A percentile compares a stretch with the other conserved stretches of the same genome.
These are phyloP conservation scores for Drosophila quasianomalipes DNA, from an alignment of 2,888 invertebrate species.

Conservation along the genomic window DNA sequence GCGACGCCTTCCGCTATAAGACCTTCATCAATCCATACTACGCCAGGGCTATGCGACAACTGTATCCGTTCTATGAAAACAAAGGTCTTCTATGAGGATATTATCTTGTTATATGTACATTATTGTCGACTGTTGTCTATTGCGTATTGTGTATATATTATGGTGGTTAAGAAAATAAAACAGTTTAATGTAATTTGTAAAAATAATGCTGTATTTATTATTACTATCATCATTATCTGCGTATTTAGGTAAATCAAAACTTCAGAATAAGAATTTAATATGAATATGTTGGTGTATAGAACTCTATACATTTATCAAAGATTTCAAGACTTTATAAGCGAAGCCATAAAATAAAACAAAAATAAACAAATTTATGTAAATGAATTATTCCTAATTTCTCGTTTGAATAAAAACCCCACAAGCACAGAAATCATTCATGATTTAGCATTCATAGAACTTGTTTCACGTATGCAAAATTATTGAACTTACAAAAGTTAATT, in stretches of 20 bases:
- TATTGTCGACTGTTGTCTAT: not conserved
- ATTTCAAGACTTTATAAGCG: not conserved
- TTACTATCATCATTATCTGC: not conserved
- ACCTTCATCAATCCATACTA: conserved; percentile 70
- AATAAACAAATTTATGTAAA: not conserved
- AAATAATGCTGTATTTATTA: not conserved
- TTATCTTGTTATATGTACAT: too few species aligned
- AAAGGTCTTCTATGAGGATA: conserved; percentile 66
- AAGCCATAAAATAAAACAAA: not conserved
- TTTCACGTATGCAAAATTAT: too few species aligned
- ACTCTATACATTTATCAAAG: not conserved
- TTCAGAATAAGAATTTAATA: not conserved
- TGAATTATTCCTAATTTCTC: too few species aligned
- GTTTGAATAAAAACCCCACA: too few species aligned
- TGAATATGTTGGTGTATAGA: not conserved
- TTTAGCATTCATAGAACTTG: too few species aligned
- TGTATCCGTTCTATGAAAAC: conserved; percentile 80
- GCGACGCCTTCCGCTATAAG: conserved; percentile 59
- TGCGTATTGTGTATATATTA: not conserved
- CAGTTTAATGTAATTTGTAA: not conserved
- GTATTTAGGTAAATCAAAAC: not conserved
- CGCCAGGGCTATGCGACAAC: conserved; percentile 70
- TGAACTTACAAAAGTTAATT: too few species aligned
- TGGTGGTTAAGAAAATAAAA: not conserved
- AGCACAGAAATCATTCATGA: too few species aligned